A percentile compares a stretch with the other conserved stretches of the same genome.
Conservation (phyloP, 2,113 vertebrate species). For the Brachypteracias leptosomus region DNA sequence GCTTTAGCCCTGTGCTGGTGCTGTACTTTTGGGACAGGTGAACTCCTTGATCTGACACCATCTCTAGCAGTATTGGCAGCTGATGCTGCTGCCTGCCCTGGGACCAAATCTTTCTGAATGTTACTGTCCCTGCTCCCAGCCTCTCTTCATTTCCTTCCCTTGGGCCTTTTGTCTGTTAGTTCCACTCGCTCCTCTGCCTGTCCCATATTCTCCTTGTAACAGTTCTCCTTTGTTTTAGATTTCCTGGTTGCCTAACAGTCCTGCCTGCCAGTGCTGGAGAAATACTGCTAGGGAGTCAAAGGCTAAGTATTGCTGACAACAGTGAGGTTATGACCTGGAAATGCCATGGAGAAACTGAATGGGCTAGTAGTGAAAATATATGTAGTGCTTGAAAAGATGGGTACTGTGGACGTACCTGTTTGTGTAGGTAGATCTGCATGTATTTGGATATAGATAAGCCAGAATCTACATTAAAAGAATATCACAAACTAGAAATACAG, state of each 20-base stretch:
- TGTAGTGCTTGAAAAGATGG: not conserved
- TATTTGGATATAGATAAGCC: not conserved
- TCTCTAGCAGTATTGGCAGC: not conserved
- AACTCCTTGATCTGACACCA: not conserved
- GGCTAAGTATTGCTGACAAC: slow-evolving; percentile 13
- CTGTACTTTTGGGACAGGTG: not conserved
- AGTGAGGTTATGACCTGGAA: slow-evolving; percentile 30
- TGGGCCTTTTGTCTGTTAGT: not conserved
- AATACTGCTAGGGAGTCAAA: slow-evolving; percentile 12
- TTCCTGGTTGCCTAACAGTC: slow-evolving; percentile 11
- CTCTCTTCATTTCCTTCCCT: not conserved
- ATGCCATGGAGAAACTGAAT: not conserved
- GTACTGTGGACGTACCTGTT: not conserved
- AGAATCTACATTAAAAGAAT: not conserved
- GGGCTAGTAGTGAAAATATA: not conserved
- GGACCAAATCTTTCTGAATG: not conserved
- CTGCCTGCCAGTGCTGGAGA: not conserved
- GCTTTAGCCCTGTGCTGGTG: not conserved
- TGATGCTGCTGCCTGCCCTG: not conserved
- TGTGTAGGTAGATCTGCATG: not conserved
- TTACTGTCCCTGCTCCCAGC: not conserved
- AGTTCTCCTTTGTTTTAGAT: slow-evolving; percentile 16
- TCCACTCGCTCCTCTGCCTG: not conserved
- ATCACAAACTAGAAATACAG: not conserved
- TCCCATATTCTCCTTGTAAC: not conserved